Evolutionary conservation across 2,113 vertebrate genomes (phyloP).

Genomic region (Ptilonorhynchus violaceus): DNA sequence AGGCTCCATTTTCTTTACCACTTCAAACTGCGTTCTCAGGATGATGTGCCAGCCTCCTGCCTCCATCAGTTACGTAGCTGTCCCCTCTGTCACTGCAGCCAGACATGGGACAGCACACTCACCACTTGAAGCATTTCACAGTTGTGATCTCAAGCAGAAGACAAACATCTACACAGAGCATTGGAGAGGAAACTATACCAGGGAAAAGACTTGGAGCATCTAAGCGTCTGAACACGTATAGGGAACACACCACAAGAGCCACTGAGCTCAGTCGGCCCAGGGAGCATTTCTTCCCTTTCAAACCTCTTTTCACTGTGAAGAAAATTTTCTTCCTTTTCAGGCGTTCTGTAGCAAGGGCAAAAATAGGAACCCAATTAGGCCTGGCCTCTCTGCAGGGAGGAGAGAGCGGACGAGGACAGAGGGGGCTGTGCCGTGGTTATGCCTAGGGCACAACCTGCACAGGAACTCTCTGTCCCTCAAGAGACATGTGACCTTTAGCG

Average conservation of each 20-base stretch:
- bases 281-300: background rate
- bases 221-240: background rate
- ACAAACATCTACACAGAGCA: background rate
- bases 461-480: background rate
- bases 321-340: conserved; percentile 37
- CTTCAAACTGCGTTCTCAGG: background rate
- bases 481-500: background rate
- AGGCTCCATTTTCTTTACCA: background rate
- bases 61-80: rapidly evolving
- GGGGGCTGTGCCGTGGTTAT: background rate
- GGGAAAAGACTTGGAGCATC: background rate
- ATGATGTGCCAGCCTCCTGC: background rate
- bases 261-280: background rate
- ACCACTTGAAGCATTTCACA: background rate
- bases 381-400: background rate
- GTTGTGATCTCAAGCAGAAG: background rate
- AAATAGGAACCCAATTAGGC: conserved; percentile 10
- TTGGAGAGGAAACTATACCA: background rate
- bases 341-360: background rate
- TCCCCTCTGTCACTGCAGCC: background rate
- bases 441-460: background rate
- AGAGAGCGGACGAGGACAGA: background rate
- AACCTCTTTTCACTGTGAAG: background rate
- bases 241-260: background rate
- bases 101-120: background rate